A percentile compares a stretch with the other conserved stretches of the same genome.
phyloP scores from a whole-genome alignment of 2,888 invertebrate genomes.

The Oscheius onirici region DNA sequence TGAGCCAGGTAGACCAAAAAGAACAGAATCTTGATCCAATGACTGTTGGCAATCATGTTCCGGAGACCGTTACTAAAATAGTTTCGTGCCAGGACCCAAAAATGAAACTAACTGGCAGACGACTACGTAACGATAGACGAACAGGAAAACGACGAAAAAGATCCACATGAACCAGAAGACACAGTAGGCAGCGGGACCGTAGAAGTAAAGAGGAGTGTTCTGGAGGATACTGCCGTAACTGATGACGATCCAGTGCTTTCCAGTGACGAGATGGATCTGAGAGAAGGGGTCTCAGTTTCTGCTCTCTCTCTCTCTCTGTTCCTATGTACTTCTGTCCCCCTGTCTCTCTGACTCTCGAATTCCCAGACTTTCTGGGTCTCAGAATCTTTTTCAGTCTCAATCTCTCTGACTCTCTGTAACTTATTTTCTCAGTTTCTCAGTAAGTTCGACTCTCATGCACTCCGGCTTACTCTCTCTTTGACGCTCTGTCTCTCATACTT shows the following conservation, averaged over 20 bases:
- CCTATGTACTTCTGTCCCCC: neutral
- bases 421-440: neutral
- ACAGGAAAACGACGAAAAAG: neutral
- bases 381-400: neutral
- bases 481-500: no score
- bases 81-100: neutral
- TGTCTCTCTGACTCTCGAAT: neutral
- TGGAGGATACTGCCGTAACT: neutral
- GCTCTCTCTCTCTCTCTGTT: neutral
- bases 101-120: constrained; percentile 3
- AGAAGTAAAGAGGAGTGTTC: neutral
- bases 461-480: neutral
- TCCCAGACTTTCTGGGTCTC: neutral
- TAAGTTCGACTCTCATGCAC: neutral
- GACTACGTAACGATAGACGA: neutral
- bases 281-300: neutral
- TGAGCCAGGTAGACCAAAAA: neutral
- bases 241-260: constrained; percentile 1
- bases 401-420: neutral
- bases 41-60: neutral
- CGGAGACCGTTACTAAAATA: neutral
- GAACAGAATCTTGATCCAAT: neutral
- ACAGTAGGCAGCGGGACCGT: neutral
- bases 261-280: constrained; percentile 5
- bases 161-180: neutral